phyloP scores from a whole-genome alignment of 2,888 invertebrate genomes.

The Andrena marginata region DNA sequence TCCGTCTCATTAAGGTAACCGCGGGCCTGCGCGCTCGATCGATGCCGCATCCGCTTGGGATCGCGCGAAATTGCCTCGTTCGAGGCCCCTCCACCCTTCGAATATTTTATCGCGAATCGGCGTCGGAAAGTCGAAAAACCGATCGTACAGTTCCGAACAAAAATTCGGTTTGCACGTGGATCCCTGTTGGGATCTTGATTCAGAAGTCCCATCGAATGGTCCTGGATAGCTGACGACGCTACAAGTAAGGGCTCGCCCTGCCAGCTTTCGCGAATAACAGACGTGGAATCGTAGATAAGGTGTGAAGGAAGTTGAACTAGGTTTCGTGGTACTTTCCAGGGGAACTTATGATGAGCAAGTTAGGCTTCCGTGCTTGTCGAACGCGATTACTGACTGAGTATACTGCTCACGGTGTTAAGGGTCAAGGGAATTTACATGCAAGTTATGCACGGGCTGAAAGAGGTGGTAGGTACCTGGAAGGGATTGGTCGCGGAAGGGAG shows the following conservation, averaged over 20 bases:
- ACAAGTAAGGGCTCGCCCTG: too few species aligned
- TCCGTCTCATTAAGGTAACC: conserved; percentile 37
- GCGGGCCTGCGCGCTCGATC: conserved; percentile 28
- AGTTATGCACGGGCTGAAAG: conserved; percentile 4
- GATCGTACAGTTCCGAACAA: too few species aligned
- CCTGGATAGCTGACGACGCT: background rate
- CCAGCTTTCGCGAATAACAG: background rate
- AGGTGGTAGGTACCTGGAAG: background rate
- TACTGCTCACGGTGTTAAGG: conserved; percentile 30
- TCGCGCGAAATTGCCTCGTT: conserved; percentile 19
- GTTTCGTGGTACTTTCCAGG: conserved; percentile 34
- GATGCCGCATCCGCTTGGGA: conserved; percentile 20
- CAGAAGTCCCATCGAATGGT: background rate
- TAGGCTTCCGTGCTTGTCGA: conserved; percentile 52
- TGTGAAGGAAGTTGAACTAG: conserved; percentile 24
- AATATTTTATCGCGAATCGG: background rate
- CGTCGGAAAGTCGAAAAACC: conserved; percentile 10
- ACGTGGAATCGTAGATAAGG: background rate
- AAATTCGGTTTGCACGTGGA: too few species aligned
- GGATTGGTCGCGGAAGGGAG: background rate
- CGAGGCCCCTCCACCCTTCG: too few species aligned
- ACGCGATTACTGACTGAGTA: conserved; percentile 60
- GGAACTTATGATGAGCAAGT: conserved; percentile 49
- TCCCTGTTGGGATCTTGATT: too few species aligned
- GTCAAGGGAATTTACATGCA: conserved; percentile 68